These are phyloP conservation scores for Crotophaga sulcirostris DNA, from an alignment of 2,113 vertebrate genomes.

Conservation along the genomic window DNA sequence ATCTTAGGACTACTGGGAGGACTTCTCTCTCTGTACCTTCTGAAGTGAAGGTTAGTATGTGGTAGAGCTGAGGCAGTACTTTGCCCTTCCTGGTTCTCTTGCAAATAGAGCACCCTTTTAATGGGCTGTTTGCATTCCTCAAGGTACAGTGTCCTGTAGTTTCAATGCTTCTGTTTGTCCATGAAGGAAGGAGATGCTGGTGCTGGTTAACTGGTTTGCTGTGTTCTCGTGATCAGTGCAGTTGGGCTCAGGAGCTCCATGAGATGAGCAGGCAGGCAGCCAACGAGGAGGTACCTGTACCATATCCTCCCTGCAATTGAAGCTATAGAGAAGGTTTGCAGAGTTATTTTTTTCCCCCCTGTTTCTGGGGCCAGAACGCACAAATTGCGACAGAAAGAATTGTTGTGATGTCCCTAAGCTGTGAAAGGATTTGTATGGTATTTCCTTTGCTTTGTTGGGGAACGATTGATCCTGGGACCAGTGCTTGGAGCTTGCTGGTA, in stretches of 20 bases:
- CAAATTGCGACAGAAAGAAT: not conserved
- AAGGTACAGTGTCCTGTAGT: not conserved
- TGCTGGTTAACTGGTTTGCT: not conserved
- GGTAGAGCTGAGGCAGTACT: not conserved
- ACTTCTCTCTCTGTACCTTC: not conserved
- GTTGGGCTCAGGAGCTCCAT: not conserved
- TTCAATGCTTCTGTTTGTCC: not conserved
- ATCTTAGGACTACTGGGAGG: not conserved
- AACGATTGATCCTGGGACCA: not conserved
- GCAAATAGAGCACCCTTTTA: not conserved
- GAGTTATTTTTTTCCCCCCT: not conserved
- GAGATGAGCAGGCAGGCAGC: not conserved
- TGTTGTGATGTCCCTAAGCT: not conserved
- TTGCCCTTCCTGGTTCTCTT: not conserved
- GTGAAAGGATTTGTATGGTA: not conserved
- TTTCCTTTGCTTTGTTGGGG: not conserved
- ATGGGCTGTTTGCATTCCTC: not conserved
- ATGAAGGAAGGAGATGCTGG: not conserved
- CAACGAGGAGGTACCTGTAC: rapidly evolving
- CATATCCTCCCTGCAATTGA: rapidly evolving
- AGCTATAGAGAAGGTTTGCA: not conserved
- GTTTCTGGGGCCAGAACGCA: not conserved
- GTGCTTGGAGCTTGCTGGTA: not conserved
- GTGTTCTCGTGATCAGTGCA: not conserved
- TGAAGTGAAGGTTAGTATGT: not conserved